Percentiles rank a stretch among this genome's conserved stretches.
These are phyloP conservation scores for Callipepla californica DNA, from an alignment of 2,113 vertebrate species.

Conservation along the genomic window DNA sequence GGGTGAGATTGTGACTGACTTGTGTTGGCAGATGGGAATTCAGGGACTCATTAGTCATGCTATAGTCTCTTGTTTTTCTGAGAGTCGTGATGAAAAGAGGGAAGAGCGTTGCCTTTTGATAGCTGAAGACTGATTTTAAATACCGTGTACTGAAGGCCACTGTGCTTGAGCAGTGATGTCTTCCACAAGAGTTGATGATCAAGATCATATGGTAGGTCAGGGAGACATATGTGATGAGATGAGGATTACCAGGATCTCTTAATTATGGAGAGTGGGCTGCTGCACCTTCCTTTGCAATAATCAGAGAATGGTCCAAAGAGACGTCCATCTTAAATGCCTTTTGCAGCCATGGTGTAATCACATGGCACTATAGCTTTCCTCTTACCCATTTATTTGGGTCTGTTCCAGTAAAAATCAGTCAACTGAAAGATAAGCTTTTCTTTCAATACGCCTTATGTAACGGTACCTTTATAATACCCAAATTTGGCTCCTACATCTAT, in stretches of 20 bases:
- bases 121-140: slow-evolving; percentile 13
- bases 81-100: not conserved
- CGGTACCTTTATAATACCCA: not conserved
- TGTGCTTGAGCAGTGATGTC: not conserved
- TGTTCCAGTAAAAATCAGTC: slow-evolving; percentile 8
- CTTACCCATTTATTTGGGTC: not conserved
- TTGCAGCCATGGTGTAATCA: not conserved
- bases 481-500: not conserved
- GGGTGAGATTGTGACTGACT: slow-evolving; percentile 35
- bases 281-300: not conserved
- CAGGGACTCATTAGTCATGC: slow-evolving; percentile 58
- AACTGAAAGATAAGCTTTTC: not conserved
- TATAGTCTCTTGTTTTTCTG: slow-evolving; percentile 46
- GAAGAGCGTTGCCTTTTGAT: not conserved
- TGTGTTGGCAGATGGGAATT: slow-evolving; percentile 50
- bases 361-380: not conserved
- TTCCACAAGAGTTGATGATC: not conserved
- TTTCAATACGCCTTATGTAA: not conserved
- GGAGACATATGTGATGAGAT: not conserved
- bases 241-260: not conserved
- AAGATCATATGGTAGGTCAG: not conserved
- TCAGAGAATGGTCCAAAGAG: not conserved
- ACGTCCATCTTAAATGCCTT: not conserved
- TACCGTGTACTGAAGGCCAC: not conserved
- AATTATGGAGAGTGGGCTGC: not conserved